A percentile compares a stretch with the other conserved stretches of the same genome.
These are phyloP conservation scores for Lymantria dispar DNA, from an alignment of 2,888 invertebrate species.

Conservation along the genomic window DNA sequence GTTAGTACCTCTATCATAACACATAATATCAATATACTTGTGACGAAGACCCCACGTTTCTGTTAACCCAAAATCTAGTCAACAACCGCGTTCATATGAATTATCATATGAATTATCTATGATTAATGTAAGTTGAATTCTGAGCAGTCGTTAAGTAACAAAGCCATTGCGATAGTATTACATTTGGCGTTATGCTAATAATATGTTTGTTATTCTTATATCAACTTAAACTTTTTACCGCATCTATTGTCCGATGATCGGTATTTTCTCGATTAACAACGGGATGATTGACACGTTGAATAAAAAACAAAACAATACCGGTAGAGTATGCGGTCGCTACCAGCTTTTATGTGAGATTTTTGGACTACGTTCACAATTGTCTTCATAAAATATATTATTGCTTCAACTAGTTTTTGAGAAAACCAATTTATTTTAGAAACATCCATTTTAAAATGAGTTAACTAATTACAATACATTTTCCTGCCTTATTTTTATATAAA, in stretches of 20 bases:
- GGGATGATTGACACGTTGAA: constrained; percentile 52
- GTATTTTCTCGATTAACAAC: constrained; percentile 60
- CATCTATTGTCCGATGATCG: constrained; percentile 57
- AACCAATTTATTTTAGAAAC: no score
- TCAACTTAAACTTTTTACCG: constrained; percentile 52
- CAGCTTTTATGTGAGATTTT: constrained; percentile 31
- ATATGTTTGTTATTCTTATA: constrained; percentile 45
- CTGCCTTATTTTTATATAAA: no score
- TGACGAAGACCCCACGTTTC: constrained; percentile 8
- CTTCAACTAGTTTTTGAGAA: no score
- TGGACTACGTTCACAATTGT: no score
- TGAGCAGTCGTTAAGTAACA: constrained; percentile 44
- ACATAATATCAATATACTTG: constrained; percentile 23
- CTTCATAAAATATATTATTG: no score
- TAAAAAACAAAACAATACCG: constrained; percentile 63
- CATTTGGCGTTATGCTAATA: constrained; percentile 37
- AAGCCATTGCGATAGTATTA: constrained; percentile 42
- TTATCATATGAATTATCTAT: constrained; percentile 27
- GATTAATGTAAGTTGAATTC: constrained; percentile 45
- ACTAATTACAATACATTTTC: no score
- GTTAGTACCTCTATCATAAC: constrained; percentile 39
- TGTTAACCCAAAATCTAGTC: constrained; percentile 15
- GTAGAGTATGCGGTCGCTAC: constrained; percentile 49
- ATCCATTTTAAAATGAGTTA: no score
- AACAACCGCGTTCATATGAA: constrained; percentile 15